Conservation (phyloP, 2,888 invertebrate genomes). For the Acleris holmiana region DNA sequence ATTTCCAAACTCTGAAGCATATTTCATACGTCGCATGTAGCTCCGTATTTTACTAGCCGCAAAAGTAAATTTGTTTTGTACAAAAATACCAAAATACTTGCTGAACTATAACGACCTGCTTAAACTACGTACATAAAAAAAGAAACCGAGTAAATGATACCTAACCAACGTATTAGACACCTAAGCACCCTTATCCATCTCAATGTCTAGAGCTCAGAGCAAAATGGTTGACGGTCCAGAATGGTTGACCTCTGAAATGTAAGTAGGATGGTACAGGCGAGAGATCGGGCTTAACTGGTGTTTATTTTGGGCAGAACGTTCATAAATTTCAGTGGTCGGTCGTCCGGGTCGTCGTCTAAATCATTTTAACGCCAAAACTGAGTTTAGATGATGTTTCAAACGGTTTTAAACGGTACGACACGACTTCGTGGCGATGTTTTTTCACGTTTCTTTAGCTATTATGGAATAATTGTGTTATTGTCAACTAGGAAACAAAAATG, state of each 20-base stretch:
- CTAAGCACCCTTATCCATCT: not conserved
- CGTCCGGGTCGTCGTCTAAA: conserved; percentile 64
- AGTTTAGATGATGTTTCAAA: conserved; percentile 54
- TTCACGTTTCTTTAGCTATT: too few species aligned
- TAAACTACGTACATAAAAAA: conserved; percentile 58
- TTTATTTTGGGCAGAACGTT: conserved; percentile 62
- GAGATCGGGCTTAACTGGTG: conserved; percentile 47
- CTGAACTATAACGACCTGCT: conserved; percentile 54
- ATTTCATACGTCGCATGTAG: not conserved
- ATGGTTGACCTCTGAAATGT: conserved; percentile 13
- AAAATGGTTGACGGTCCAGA: conserved; percentile 2
- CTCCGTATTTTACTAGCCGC: not conserved
- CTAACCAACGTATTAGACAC: conserved; percentile 35
- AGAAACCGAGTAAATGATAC: conserved; percentile 43
- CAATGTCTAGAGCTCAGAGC: conserved; percentile 6
- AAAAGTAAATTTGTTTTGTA: conserved; percentile 3
- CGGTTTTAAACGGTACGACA: conserved; percentile 44
- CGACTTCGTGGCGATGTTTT: conserved; percentile 13
- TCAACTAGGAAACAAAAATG: too few species aligned
- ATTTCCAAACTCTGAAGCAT: not conserved
- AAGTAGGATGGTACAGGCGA: not conserved
- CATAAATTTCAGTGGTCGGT: conserved; percentile 66
- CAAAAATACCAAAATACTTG: conserved; percentile 55
- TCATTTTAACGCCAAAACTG: conserved; percentile 79
- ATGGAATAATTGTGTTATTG: too few species aligned